phyloP scores from a whole-genome alignment of 2,888 invertebrate species.

The Morpho helenor region DNA sequence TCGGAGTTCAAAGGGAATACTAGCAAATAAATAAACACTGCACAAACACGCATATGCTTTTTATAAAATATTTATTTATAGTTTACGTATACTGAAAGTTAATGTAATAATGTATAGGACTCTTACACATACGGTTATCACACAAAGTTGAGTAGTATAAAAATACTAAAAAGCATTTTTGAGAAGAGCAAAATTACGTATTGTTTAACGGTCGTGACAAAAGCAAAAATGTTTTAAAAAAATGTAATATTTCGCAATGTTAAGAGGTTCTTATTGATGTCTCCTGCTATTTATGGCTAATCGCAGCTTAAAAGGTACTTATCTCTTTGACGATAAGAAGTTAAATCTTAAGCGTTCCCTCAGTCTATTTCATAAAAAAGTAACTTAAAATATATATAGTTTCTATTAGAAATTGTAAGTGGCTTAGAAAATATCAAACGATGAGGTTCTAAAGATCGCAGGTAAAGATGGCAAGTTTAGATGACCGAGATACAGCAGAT shows the following conservation, averaged over 20 bases:
- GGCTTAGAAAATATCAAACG: slow-evolving; percentile 1
- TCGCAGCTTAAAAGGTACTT: slow-evolving; percentile 13
- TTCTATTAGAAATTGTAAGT: slow-evolving; percentile 1
- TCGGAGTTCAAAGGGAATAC: too few relatives aligned
- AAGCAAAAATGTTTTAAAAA: too few relatives aligned
- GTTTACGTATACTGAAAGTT: too few relatives aligned
- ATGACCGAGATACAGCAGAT: slow-evolving; percentile 19
- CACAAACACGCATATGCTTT: too few relatives aligned
- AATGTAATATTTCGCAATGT: background rate
- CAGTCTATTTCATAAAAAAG: background rate
- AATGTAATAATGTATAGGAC: too few relatives aligned
- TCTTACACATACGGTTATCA: too few relatives aligned
- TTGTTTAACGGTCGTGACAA: too few relatives aligned
- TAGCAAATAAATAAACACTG: too few relatives aligned
- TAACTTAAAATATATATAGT: background rate
- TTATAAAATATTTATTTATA: too few relatives aligned
- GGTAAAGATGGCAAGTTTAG: slow-evolving; percentile 4
- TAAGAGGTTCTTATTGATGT: slow-evolving; percentile 4
- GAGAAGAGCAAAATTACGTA: too few relatives aligned
- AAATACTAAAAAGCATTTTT: too few relatives aligned
- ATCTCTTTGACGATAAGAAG: background rate
- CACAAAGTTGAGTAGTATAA: too few relatives aligned
- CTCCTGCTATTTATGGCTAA: slow-evolving; percentile 4
- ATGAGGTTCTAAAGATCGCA: slow-evolving; percentile 12
- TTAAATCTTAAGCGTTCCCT: background rate